Conservation (phyloP, 2,113 vertebrate genomes). For the Stomatorhinus ivindoensis region DNA sequence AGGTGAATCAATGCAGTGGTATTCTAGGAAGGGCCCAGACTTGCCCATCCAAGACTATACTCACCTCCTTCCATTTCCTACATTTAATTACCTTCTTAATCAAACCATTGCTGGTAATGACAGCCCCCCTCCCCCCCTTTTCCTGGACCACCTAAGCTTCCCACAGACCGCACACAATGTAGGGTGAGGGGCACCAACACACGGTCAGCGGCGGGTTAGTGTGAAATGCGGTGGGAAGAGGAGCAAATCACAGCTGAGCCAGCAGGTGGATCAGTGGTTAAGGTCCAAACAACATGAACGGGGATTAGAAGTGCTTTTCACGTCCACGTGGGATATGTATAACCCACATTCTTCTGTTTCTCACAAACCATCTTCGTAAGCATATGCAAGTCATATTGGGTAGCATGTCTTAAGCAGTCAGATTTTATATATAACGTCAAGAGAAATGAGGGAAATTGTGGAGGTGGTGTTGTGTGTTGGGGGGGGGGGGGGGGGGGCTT, state of each 20-base stretch:
- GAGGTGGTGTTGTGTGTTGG: background rate
- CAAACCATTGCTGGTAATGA: conserved; percentile 54
- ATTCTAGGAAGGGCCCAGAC: conserved; percentile 61
- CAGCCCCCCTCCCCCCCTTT: conserved; percentile 35
- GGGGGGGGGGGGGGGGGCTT: background rate
- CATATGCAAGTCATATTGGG: background rate
- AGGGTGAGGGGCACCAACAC: conserved; percentile 26
- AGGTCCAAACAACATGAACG: background rate
- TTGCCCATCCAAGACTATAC: conserved; percentile 53
- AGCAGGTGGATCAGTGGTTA: background rate
- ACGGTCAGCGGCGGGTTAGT: background rate
- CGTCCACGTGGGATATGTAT: background rate
- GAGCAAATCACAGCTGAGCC: background rate
- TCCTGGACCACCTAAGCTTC: conserved; percentile 39
- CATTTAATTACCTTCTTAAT: conserved; percentile 46
- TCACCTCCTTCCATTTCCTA: conserved; percentile 28
- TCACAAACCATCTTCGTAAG: background rate
- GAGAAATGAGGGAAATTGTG: background rate
- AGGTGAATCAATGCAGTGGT: conserved; percentile 56
- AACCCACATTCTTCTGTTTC: background rate
- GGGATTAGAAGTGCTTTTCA: background rate
- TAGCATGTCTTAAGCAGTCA: background rate
- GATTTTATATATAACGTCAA: background rate
- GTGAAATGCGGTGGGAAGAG: background rate
- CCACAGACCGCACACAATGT: conserved; percentile 38